phyloP scores from a whole-genome alignment of 2,113 vertebrate species.

The Manacus vitellinus region DNA sequence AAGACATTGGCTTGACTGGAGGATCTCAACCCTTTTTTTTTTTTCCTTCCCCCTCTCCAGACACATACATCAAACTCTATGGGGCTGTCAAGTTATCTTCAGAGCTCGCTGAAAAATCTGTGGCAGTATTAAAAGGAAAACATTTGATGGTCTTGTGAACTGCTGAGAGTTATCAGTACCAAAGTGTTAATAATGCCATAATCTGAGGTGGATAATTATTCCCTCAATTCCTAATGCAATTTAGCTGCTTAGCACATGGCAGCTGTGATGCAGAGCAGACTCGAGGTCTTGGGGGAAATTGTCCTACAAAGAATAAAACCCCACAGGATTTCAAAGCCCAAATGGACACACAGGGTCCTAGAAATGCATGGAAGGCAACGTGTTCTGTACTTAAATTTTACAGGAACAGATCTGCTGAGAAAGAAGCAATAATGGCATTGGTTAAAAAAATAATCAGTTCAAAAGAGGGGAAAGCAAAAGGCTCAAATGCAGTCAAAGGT shows the following conservation, averaged over 20 bases:
- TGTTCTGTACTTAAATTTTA: background rate
- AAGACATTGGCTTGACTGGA: slow-evolving; percentile 53
- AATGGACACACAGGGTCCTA: background rate
- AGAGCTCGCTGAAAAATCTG: slow-evolving; percentile 35
- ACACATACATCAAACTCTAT: slow-evolving; percentile 69
- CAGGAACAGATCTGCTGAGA: background rate
- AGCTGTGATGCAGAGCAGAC: background rate
- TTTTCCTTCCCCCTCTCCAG: slow-evolving; percentile 26
- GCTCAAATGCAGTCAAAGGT: fast-evolving
- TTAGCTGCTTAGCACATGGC: slow-evolving; percentile 27
- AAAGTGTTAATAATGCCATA: slow-evolving; percentile 72
- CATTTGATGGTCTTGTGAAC: slow-evolving; percentile 61
- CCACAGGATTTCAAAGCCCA: background rate
- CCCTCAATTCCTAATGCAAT: background rate
- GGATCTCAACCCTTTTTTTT: slow-evolving; percentile 18
- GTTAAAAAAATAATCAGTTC: background rate
- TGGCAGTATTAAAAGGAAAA: slow-evolving; percentile 50
- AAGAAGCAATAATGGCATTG: background rate
- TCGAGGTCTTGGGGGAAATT: background rate
- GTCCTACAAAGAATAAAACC: background rate
- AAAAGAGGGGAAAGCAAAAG: background rate
- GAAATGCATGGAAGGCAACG: background rate
- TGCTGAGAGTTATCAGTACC: slow-evolving; percentile 75
- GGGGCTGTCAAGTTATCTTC: slow-evolving; percentile 64
- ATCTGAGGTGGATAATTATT: slow-evolving; percentile 42